Base-by-base conservation (phyloP, 2,113 vertebrate species). In the Ariopsis seemanni region DNA sequence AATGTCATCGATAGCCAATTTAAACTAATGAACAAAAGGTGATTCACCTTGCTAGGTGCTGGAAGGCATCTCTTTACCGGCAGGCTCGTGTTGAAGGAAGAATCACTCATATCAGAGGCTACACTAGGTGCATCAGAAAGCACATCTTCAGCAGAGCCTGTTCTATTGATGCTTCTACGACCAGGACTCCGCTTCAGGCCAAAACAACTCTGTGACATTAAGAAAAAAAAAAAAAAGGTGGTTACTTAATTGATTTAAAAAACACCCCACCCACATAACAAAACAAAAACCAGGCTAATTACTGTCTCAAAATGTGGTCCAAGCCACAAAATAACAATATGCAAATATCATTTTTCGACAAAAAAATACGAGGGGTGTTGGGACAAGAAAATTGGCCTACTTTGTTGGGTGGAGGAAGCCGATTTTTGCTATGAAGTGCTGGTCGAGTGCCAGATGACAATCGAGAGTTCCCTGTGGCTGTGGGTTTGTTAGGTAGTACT, bases 11-110 rank as follows among this genome's bases (percentile, higher is more conserved):
- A 14, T 52, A 30, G 12, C 20, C 30, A 81, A 18, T 86, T 80
- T 65, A 50, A 55, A 55, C 6, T 27, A 34, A 4, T 14, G n/a
- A 62, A 69, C 11, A 1, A 79, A 80, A 20, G 1, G 42, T 63
- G 58, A 22, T 20, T 79, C 12, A 99, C 97, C 97, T 97, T 97
- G 84, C 53, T 93, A 30, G 94, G 93, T 10, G 89, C 89, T 4
- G 93, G 93, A 83, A 96, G 89, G 0, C 62, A 20, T 30, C 91
- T 95, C 90, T 94, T 96, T 0, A 34, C 91, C 15, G 87, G 72
- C 42, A 92, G 88, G 79, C 93, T 94, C 86, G 90, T 94, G 89
- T 94, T 94, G 50, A 95, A 86, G 0, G 93, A 95, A 42, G 92
- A 93, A 88, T 96, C 94, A 11, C 93, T 95, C 17, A 92, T 77